Evolutionary conservation across 2,113 vertebrate species (phyloP).

Genomic region (Embiotoca jacksoni): DNA sequence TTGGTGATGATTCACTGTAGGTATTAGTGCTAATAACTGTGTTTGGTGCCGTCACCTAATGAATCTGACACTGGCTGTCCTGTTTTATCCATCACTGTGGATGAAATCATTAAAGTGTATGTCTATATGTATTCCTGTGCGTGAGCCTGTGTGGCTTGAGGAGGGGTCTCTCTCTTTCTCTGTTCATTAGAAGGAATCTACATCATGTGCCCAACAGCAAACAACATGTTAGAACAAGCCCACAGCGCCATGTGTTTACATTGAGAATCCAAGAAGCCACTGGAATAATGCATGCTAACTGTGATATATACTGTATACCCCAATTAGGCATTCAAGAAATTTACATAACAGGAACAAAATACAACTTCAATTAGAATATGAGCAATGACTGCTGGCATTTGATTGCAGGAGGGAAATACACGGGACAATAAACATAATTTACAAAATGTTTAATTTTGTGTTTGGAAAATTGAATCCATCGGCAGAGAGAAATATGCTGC

Average conservation of each 20-base stretch:
- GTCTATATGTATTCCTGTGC: neutral
- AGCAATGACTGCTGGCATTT: conserved; percentile 73
- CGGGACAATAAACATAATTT: conserved; percentile 76
- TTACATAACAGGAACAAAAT: conserved; percentile 69
- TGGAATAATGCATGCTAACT: conserved; percentile 74
- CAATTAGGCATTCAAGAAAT: conserved; percentile 74
- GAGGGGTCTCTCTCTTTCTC: neutral
- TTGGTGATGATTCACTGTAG: neutral
- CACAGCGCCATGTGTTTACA: conserved; percentile 56
- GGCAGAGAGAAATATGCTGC: conserved; percentile 47
- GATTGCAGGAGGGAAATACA: conserved; percentile 69
- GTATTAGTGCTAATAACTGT: too few relatives aligned
- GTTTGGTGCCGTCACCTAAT: too few relatives aligned
- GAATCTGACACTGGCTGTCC: too few relatives aligned
- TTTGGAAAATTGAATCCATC: conserved; percentile 74
- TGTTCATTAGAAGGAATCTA: conserved; percentile 46
- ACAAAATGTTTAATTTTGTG: conserved; percentile 77
- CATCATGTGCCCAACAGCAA: conserved; percentile 42
- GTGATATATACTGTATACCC: conserved; percentile 77
- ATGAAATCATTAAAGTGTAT: too few relatives aligned
- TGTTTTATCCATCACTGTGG: too few relatives aligned
- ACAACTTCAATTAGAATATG: conserved; percentile 75
- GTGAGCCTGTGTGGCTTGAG: neutral
- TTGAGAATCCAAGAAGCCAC: conserved; percentile 47
- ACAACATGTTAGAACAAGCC: conserved; percentile 40